Evolutionary conservation across 2,113 vertebrate species (phyloP).

Genomic region (Diglossa brunneiventris): DNA sequence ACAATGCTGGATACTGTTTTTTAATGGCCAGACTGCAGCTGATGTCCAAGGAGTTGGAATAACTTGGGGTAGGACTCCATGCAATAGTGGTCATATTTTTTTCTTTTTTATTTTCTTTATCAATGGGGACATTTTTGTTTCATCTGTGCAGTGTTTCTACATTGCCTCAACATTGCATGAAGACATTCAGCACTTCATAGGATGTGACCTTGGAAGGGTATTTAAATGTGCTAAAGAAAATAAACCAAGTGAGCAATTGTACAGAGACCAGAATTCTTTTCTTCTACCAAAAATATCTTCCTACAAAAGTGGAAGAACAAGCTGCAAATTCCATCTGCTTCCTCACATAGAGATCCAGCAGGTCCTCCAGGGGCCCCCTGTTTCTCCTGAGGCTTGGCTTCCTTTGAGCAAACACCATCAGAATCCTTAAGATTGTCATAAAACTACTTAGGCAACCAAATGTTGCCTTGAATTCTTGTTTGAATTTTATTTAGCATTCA

Average conservation of each 20-base stretch:
- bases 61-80: neutral
- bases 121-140: neutral
- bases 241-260: conserved; percentile 30
- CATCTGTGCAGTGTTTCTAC: neutral
- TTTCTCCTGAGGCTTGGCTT: neutral
- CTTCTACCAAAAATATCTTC: conserved; percentile 24
- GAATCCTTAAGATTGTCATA: neutral
- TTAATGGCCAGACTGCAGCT: neutral
- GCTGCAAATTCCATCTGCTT: conserved; percentile 26
- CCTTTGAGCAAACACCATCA: neutral
- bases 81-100: neutral
- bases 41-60: neutral
- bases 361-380: conserved; percentile 1
- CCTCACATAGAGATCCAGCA: neutral
- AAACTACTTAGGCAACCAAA: neutral
- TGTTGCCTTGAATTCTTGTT: neutral
- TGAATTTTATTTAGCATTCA: neutral
- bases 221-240: neutral
- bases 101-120: neutral
- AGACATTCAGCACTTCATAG: neutral
- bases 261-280: neutral
- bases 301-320: neutral
- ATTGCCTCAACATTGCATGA: neutral
- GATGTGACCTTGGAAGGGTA: neutral
- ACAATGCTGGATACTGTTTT: neutral